Evolutionary conservation across 2,113 vertebrate species (phyloP).

Genomic region (Sialia sialis): DNA sequence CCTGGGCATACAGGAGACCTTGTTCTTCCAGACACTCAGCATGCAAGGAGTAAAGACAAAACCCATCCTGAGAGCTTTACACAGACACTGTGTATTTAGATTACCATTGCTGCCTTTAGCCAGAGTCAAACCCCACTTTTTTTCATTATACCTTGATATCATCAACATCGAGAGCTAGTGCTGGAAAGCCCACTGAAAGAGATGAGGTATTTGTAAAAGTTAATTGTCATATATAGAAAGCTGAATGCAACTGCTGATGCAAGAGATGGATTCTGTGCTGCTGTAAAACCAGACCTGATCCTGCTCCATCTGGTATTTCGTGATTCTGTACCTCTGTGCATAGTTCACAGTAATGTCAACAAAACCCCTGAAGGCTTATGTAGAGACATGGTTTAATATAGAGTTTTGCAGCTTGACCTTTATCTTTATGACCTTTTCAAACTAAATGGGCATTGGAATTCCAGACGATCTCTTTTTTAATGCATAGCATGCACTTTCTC

Average conservation of each 20-base stretch:
- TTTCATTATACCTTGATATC: neutral
- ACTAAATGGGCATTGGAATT: slow-evolving; percentile 36
- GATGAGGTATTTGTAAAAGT: neutral
- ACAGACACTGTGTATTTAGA: neutral
- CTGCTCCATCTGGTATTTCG: neutral
- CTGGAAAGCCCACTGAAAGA: neutral
- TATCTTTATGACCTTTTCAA: slow-evolving; percentile 56
- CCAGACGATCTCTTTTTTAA: neutral
- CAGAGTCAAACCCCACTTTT: neutral
- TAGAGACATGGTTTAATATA: slow-evolving; percentile 21
- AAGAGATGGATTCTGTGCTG: neutral
- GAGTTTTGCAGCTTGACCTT: slow-evolving; percentile 44
- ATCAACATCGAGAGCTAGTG: neutral
- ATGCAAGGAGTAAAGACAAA: neutral
- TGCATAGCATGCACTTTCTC: neutral
- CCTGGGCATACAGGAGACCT: neutral
- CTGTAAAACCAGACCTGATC: neutral
- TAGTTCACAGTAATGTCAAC: slow-evolving; percentile 29
- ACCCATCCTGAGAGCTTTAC: neutral
- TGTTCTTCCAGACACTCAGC: neutral
- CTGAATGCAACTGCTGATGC: neutral
- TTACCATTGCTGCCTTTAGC: neutral
- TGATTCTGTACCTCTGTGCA: neutral
- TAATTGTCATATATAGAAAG: neutral
- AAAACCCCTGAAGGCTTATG: slow-evolving; percentile 40